phyloP scores from a whole-genome alignment of 2,797 vertebrate genomes.

The Taeniopygia guttata region DNA sequence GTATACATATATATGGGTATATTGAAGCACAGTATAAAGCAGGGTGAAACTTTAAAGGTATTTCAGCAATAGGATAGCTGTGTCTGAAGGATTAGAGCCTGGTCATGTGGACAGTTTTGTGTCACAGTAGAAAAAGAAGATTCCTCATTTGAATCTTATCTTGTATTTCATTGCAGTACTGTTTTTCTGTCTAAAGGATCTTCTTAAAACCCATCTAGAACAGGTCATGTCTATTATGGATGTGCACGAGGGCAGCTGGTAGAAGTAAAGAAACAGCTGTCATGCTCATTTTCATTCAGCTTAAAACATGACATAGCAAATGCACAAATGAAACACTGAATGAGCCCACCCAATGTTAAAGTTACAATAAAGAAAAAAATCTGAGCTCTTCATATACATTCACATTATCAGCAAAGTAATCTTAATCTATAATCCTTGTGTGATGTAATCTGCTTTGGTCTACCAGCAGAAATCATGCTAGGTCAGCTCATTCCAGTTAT shows the following conservation, averaged over 20 bases:
- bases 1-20: neutral
- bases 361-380: neutral
- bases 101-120: neutral
- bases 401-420: conserved; percentile 2
- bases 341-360: neutral
- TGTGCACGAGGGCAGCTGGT: neutral
- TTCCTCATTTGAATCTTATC: neutral
- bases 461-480: neutral
- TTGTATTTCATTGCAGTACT: neutral
- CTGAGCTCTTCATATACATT: neutral
- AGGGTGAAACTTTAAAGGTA: neutral
- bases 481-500: neutral
- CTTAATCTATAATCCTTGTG: conserved; percentile 41
- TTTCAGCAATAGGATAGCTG: neutral
- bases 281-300: neutral
- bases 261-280: neutral
- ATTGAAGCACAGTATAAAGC: neutral
- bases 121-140: neutral
- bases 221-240: neutral
- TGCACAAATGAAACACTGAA: neutral
- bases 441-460: conserved; percentile 50
- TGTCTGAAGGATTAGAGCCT: neutral
- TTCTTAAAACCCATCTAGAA: neutral
- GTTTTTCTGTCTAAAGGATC: neutral
- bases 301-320: neutral